Evolutionary conservation across 2,888 invertebrate genomes (phyloP).

Genomic region (Drosophila paramelanica): DNA sequence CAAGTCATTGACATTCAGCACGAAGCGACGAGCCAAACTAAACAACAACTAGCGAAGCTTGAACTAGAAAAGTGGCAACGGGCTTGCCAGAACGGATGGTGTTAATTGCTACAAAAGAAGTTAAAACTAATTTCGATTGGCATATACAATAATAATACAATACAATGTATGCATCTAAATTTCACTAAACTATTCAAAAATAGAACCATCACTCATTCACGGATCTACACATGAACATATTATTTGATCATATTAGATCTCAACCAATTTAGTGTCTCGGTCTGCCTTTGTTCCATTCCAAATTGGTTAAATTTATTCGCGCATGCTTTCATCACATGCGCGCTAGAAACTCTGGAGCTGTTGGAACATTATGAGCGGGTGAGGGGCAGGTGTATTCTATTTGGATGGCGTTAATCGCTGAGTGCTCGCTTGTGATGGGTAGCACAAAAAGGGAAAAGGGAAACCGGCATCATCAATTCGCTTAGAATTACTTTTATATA

Average conservation of each 20-base stretch:
- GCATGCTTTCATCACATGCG: slow-evolving; percentile 52
- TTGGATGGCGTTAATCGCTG: slow-evolving; percentile 44
- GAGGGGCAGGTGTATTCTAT: slow-evolving; percentile 1
- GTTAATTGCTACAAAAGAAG: slow-evolving; percentile 60
- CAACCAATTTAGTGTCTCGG: slow-evolving; percentile 42
- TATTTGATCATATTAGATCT: slow-evolving; percentile 17
- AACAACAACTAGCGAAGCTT: slow-evolving; percentile 45
- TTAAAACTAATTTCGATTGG: slow-evolving; percentile 33
- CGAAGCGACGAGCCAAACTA: slow-evolving; percentile 42
- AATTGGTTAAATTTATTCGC: slow-evolving; percentile 56
- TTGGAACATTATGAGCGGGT: background rate
- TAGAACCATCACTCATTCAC: slow-evolving; percentile 42
- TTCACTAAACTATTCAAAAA: slow-evolving; percentile 21
- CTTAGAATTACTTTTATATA: slow-evolving; percentile 10
- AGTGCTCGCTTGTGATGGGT: slow-evolving; percentile 9
- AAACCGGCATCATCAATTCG: background rate
- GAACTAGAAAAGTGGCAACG: slow-evolving; percentile 65
- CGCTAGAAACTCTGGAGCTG: slow-evolving; percentile 1
- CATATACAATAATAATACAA: slow-evolving; percentile 30
- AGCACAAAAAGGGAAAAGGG: background rate
- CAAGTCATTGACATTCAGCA: slow-evolving; percentile 68
- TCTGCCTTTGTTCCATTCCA: slow-evolving; percentile 52
- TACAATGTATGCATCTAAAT: slow-evolving; percentile 13
- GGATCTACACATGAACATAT: slow-evolving; percentile 12
- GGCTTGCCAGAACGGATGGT: slow-evolving; percentile 64